Conservation (phyloP, 2,888 invertebrate genomes). For the Pogonocherus hispidulus region DNA sequence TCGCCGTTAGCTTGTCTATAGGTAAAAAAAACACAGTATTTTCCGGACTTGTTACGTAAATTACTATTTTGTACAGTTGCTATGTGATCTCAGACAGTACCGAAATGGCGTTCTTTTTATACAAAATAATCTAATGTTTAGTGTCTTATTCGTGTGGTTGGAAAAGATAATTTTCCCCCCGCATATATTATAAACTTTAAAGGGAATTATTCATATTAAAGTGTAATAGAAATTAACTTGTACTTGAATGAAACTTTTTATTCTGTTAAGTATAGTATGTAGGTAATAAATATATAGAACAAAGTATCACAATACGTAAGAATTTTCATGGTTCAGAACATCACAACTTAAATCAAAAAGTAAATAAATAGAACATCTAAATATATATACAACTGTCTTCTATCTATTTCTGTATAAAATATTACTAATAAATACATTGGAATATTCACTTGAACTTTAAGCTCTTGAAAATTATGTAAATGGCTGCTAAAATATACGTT, state of each 20-base stretch:
- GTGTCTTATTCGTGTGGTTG: no score
- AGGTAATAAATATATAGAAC: constrained; percentile 16
- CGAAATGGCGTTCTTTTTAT: no score
- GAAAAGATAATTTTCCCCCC: no score
- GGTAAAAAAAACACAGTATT: no score
- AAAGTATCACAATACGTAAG: constrained; percentile 19
- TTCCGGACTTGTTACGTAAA: no score
- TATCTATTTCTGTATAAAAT: constrained; percentile 50
- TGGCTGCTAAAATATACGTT: constrained; percentile 33
- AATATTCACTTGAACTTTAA: constrained; percentile 51
- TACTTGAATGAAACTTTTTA: constrained; percentile 29
- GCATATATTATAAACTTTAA: no score
- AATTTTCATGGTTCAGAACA: constrained; percentile 6
- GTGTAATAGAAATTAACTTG: background rate
- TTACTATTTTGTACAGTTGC: no score
- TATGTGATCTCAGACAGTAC: no score
- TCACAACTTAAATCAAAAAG: constrained; percentile 10
- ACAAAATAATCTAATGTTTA: no score
- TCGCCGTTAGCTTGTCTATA: no score
- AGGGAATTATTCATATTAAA: no score
- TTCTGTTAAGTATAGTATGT: constrained; percentile 28
- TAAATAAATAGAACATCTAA: constrained; percentile 26
- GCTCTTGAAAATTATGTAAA: constrained; percentile 48
- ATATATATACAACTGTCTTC: constrained; percentile 21
- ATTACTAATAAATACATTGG: constrained; percentile 53